Percentiles rank a stretch among this genome's conserved stretches.
Evolutionary conservation across 1,140 invertebrate species (phyloP).

Genomic region (Atopsyche davidsoni): DNA sequence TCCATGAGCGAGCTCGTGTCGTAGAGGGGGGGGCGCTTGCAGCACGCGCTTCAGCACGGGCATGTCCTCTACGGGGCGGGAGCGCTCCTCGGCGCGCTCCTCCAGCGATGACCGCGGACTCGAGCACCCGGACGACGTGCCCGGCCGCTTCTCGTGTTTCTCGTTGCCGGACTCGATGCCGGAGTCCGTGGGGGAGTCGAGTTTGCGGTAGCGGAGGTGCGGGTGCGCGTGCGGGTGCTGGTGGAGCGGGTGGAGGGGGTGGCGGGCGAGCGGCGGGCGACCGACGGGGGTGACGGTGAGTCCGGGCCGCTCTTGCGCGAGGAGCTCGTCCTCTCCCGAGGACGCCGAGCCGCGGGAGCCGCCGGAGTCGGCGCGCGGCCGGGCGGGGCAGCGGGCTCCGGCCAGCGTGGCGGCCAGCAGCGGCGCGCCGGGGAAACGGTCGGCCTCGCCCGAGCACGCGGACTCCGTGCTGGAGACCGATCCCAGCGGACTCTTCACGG

Average conservation of each 20-base stretch:
- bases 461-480: slow-evolving; percentile 82
- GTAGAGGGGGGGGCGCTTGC: slow-evolving; percentile 83
- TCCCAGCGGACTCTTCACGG: slow-evolving; percentile 74
- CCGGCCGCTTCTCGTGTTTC: slow-evolving; percentile 68
- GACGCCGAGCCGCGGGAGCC: slow-evolving; percentile 50
- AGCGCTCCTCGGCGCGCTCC: slow-evolving; percentile 61
- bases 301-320: slow-evolving; percentile 58
- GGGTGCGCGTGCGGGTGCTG: slow-evolving; percentile 43
- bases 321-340: slow-evolving; percentile 65
- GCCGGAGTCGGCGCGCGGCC: slow-evolving; percentile 70
- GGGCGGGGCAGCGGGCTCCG: slow-evolving; percentile 55
- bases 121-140: slow-evolving; percentile 75
- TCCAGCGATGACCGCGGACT: slow-evolving; percentile 80
- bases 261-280: slow-evolving; percentile 43
- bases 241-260: slow-evolving; percentile 41
- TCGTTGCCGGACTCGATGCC: slow-evolving; percentile 90
- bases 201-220: slow-evolving; percentile 64
- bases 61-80: slow-evolving; percentile 77
- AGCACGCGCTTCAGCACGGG: slow-evolving; percentile 86
- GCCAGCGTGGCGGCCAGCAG: slow-evolving; percentile 71
- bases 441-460: slow-evolving; percentile 54
- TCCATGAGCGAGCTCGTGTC: slow-evolving; percentile 87
- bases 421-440: slow-evolving; percentile 63
- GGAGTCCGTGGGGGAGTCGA: slow-evolving; percentile 86
- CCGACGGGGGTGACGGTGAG: slow-evolving; percentile 60